Evolutionary conservation across 2,888 invertebrate species (phyloP).

Genomic region (Aphrophora alni): DNA sequence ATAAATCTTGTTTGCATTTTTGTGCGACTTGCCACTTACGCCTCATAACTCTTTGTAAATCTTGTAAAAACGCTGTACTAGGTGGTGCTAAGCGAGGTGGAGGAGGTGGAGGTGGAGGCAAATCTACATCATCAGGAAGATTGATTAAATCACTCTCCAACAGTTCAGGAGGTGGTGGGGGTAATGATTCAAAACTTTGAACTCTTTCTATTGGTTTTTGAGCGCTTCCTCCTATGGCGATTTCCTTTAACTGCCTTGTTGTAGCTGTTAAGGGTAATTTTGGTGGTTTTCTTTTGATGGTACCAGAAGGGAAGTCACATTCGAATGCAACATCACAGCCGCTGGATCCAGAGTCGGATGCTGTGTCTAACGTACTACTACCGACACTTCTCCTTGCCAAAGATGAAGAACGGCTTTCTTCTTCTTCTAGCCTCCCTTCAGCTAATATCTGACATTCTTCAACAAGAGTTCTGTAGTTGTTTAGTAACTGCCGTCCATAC

Average conservation of each 20-base stretch:
- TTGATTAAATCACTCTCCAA: conserved; percentile 70
- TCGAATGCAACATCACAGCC: conserved; percentile 58
- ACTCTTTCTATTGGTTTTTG: conserved; percentile 39
- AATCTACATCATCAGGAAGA: conserved; percentile 55
- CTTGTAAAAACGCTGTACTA: conserved; percentile 69
- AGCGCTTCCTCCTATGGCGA: conserved; percentile 33
- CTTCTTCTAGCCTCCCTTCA: neutral
- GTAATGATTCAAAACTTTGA: conserved; percentile 55
- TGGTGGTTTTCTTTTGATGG: conserved; percentile 92
- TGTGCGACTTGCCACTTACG: conserved; percentile 73
- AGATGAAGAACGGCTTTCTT: neutral
- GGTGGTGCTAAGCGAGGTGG: conserved; percentile 53
- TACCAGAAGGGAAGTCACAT: conserved; percentile 64
- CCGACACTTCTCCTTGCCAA: conserved; percentile 17
- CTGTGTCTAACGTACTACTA: conserved; percentile 30
- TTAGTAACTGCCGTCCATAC: conserved; percentile 82
- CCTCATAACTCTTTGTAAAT: conserved; percentile 89
- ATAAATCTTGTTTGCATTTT: conserved; percentile 85
- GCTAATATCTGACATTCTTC: conserved; percentile 64
- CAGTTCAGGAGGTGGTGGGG: conserved; percentile 71
- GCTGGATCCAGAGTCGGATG: conserved; percentile 43
- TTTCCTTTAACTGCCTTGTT: conserved; percentile 88
- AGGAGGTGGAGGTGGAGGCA: conserved; percentile 69
- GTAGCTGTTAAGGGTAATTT: conserved; percentile 90
- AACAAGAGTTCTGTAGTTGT: conserved; percentile 83